Percentiles rank a stretch among this genome's conserved stretches.
Conservation (phyloP, 2,888 invertebrate species). For the Lamellibrachia satsuma region DNA sequence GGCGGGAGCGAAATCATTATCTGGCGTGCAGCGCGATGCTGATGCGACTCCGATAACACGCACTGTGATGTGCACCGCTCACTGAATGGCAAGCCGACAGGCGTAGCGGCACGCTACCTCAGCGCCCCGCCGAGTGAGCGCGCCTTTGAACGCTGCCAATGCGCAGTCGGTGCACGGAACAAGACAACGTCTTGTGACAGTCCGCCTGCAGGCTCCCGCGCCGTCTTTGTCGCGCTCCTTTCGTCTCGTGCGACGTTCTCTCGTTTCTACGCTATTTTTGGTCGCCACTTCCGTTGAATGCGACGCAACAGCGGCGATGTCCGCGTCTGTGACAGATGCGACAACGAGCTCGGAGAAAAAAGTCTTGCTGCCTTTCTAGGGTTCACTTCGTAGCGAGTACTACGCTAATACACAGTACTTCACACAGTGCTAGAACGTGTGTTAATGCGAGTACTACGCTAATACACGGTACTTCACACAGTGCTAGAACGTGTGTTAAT, state of each 20-base stretch:
- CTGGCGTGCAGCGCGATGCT: neutral
- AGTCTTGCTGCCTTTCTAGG: neutral
- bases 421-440: neutral
- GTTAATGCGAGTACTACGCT: neutral
- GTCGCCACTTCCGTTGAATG: neutral
- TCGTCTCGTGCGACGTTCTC: neutral
- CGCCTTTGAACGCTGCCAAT: neutral
- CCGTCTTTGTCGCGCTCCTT: neutral
- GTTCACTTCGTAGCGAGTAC: neutral
- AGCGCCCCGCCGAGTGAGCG: neutral
- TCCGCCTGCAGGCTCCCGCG: neutral
- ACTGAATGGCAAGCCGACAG: neutral
- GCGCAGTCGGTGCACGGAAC: neutral
- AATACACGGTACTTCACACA: neutral
- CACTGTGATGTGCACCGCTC: neutral
- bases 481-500: neutral
- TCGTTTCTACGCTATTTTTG: neutral
- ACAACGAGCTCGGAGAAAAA: neutral
- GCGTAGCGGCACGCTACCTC: neutral
- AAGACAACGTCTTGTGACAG: neutral
- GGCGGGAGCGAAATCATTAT: constrained; percentile 6
- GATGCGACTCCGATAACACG: constrained; percentile 13
- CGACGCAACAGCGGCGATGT: neutral
- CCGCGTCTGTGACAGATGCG: neutral
- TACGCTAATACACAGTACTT: neutral